phyloP scores from a whole-genome alignment of 2,888 invertebrate species.

The Elmis aenea region DNA sequence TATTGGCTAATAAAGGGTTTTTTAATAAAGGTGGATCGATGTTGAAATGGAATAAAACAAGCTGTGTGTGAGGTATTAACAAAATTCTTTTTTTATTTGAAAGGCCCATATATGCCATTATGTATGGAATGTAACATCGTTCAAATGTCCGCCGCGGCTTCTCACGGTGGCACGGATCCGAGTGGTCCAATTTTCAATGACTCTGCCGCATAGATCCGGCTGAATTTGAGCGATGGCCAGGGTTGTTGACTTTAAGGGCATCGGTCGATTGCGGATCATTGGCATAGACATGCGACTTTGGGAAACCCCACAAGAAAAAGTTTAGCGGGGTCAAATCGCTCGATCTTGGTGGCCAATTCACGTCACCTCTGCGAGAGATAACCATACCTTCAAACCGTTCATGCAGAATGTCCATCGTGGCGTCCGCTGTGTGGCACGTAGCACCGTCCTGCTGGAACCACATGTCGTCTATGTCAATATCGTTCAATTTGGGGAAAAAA shows the following conservation, averaged over 20 bases:
- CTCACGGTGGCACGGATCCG: constrained; percentile 21
- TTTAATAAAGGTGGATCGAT: too few species aligned
- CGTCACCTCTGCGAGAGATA: constrained; percentile 7
- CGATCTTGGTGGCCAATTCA: constrained; percentile 14
- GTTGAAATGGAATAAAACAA: too few species aligned
- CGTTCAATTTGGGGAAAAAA: constrained; percentile 25
- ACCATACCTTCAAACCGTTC: constrained; percentile 18
- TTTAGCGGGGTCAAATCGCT: constrained; percentile 21
- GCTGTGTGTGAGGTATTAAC: too few species aligned
- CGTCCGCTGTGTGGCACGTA: constrained; percentile 23
- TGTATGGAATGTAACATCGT: constrained; percentile 7
- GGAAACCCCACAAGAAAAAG: constrained; percentile 29
- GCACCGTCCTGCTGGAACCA: constrained; percentile 22
- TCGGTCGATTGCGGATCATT: constrained; percentile 22
- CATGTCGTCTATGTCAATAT: constrained; percentile 18
- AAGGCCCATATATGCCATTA: constrained; percentile 23
- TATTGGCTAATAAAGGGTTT: too few species aligned
- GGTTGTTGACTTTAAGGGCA: constrained; percentile 23
- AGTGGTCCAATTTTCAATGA: too few species aligned
- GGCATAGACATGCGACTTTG: constrained; percentile 22
- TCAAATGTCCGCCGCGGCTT: constrained; percentile 24
- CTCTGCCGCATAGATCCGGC: constrained; percentile 32
- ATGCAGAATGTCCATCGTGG: constrained; percentile 20
- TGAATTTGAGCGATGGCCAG: constrained; percentile 34
- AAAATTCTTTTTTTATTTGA: too few species aligned